These are phyloP conservation scores for Drosophila greeni DNA, from an alignment of 2,888 invertebrate genomes.

Conservation along the genomic window DNA sequence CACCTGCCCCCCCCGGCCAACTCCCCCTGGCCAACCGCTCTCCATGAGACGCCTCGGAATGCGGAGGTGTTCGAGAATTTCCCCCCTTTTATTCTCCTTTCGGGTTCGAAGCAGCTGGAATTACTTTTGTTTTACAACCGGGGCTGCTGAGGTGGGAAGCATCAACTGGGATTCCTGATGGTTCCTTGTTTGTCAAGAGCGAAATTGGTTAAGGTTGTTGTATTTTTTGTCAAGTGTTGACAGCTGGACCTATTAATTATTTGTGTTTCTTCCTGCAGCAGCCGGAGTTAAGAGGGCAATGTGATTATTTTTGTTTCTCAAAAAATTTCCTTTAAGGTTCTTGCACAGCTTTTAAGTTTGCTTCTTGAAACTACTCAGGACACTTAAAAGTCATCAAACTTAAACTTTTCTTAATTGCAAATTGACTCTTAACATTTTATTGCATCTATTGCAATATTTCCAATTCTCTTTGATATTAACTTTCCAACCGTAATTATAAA, in stretches of 20 bases:
- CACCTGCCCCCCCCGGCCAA: background rate
- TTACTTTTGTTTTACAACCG: constrained; percentile 33
- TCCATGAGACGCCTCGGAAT: constrained; percentile 21
- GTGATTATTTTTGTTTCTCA: constrained; percentile 1
- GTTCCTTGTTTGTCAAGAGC: constrained; percentile 33
- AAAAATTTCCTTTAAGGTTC: background rate
- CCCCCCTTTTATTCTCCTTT: background rate
- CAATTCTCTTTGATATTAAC: background rate
- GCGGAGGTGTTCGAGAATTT: constrained; percentile 39
- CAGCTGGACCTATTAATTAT: constrained; percentile 39
- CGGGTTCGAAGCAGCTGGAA: constrained; percentile 18
- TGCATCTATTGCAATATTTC: background rate
- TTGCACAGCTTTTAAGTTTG: background rate
- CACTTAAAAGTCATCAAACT: too few species aligned
- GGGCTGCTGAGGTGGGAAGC: constrained; percentile 16
- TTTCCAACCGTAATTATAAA: background rate
- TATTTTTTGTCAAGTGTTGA: constrained; percentile 23
- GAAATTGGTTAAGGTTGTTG: constrained; percentile 21
- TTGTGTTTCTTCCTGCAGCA: background rate
- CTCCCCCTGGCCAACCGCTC: background rate
- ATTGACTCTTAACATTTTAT: constrained; percentile 2
- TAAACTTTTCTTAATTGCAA: background rate
- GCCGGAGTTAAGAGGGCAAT: background rate
- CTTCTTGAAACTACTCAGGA: background rate
- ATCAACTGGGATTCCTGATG: constrained; percentile 20